A percentile compares a stretch with the other conserved stretches of the same genome.
Conservation (phyloP, 2,888 invertebrate genomes). For the Drosophila multiciliata region DNA sequence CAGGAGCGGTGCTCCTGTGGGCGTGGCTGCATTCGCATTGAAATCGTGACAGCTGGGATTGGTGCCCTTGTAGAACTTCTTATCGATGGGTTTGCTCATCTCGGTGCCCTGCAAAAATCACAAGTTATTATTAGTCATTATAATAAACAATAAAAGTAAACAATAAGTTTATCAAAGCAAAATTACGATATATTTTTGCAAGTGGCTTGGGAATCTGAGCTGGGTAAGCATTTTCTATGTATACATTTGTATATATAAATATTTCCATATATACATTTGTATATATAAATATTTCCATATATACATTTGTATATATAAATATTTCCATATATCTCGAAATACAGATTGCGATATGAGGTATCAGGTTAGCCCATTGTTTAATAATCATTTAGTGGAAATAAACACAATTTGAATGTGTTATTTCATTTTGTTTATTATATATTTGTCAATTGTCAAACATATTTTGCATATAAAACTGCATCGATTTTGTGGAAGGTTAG, state of each 20-base stretch:
- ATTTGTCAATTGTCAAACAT: not conserved
- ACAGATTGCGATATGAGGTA: not conserved
- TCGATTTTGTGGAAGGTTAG: not conserved
- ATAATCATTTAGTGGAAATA: not conserved
- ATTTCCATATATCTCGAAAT: not conserved
- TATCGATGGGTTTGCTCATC: conserved; percentile 98
- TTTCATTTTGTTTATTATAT: not conserved
- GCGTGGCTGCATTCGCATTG: conserved; percentile 92
- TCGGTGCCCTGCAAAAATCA: conserved; percentile 91
- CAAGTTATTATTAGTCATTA: not conserved
- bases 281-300: too few species aligned
- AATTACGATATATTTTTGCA: too few species aligned
- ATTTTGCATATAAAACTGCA: not conserved
- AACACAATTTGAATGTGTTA: not conserved
- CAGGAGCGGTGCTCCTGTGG: conserved; percentile 94
- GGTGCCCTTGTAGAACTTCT: conserved; percentile 99
- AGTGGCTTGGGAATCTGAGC: too few species aligned
- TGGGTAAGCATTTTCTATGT: not conserved
- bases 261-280: too few species aligned
- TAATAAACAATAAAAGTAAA: too few species aligned
- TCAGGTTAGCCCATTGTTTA: not conserved
- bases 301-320: too few species aligned
- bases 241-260: not conserved
- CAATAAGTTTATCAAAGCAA: too few species aligned
- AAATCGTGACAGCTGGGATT: conserved; percentile 99